Evolutionary conservation across 92 coral and sea anemone species (phyloP), one percentile per base, ranked within the genome.

Genomic region (Muricea muricata): DNA sequence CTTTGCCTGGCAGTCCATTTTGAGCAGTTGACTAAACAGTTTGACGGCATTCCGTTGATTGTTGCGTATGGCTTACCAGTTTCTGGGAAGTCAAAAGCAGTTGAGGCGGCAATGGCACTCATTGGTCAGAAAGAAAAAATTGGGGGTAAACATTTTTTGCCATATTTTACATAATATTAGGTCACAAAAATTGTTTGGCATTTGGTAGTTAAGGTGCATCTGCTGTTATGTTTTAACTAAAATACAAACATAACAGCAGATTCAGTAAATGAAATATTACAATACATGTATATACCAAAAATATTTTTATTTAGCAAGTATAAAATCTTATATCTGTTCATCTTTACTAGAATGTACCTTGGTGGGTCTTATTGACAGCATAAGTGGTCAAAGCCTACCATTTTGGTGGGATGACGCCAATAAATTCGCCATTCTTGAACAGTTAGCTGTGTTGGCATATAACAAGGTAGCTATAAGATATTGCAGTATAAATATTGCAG

Each of bases 11-110:
- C 72, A 26, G 66, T 84, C n/a, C 88, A 84, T 20, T 84, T 52
- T 13, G 88, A 84, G 25, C 74, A 84, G 13, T 24, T 84, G 4
- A 28, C 73, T 34, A 30, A 50, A 47, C 46, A 37, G 24, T 67
- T 18, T 46, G 79, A 86, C 55, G 87, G 91, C 50, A 14, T 82
- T 3, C 85, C 89, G 33, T 7, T 54, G 0, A 45, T 75, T 8
- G 37, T 80, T 55, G 90, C 86, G 13, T 87, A 80, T 80, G 86
- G 82, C 23, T 29, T 14, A 7, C 81, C 90, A 29, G 81, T 87
- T 23, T 70, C 86, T 0, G 81, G 80, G 34, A 79, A 79, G 72
- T 87, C 86, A 46, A 15, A 50, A 37, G 82, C 86, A 26, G 81
- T 79, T 10, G 72, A 69, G 26, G 61, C 54, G 12, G 90, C 89